These are phyloP conservation scores for Raillietiella orientalis DNA, from an alignment of 2,888 invertebrate species.

Conservation along the genomic window DNA sequence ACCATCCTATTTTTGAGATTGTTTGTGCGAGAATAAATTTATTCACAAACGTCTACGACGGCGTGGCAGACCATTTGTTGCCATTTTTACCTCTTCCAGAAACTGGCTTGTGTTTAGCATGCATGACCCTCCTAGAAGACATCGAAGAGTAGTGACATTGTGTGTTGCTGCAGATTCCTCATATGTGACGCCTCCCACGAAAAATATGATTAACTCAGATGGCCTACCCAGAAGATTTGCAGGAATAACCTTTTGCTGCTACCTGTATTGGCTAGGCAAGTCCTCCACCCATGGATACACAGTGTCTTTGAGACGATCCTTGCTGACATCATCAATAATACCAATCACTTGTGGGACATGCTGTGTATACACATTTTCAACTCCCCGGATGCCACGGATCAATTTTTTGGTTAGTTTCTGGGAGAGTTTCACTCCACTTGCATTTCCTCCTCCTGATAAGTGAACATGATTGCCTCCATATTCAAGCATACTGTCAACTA, in stretches of 20 bases:
- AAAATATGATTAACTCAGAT: slow-evolving; percentile 80
- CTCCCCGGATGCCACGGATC: slow-evolving; percentile 56
- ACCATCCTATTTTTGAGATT: too few relatives aligned
- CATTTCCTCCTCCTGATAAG: slow-evolving; percentile 38
- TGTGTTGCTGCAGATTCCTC: slow-evolving; percentile 71
- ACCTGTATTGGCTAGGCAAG: too few relatives aligned
- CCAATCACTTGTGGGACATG: slow-evolving; percentile 75
- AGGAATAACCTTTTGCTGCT: too few relatives aligned
- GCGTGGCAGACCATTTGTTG: slow-evolving; percentile 14
- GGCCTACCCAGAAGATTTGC: slow-evolving; percentile 19
- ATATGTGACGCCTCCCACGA: slow-evolving; percentile 83
- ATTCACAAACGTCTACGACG: not conserved
- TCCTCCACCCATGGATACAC: too few relatives aligned
- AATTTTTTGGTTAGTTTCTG: slow-evolving; percentile 71
- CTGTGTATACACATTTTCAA: slow-evolving; percentile 97
- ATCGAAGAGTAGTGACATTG: slow-evolving; percentile 29
- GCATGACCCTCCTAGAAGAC: slow-evolving; percentile 65
- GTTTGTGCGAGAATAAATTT: too few relatives aligned
- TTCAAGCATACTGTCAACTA: slow-evolving; percentile 32
- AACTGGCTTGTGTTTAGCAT: slow-evolving; percentile 62
- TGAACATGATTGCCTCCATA: slow-evolving; percentile 56
- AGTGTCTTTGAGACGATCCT: slow-evolving; percentile 61
- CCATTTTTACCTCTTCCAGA: slow-evolving; percentile 32
- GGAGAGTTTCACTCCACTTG: slow-evolving; percentile 45
- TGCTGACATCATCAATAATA: slow-evolving; percentile 57